These are phyloP conservation scores for Acanthopleura granulata DNA, from an alignment of 2,888 invertebrate genomes.

Conservation along the genomic window DNA sequence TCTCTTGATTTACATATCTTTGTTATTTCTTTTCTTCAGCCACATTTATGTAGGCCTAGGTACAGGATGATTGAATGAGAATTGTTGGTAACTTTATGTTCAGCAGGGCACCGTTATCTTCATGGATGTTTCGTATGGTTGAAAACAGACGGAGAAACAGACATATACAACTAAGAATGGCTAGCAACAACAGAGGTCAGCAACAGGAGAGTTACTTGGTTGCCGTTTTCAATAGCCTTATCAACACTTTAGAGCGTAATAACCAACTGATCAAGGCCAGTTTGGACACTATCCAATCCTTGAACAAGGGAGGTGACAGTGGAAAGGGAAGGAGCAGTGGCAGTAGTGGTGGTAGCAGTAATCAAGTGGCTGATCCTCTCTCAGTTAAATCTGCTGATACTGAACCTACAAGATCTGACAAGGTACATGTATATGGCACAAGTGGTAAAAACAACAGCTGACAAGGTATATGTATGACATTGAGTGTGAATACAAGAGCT, in stretches of 20 bases:
- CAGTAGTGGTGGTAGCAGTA: neutral
- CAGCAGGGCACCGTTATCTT: no score
- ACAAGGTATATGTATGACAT: no score
- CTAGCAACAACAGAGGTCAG: neutral
- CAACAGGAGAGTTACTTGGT: constrained; percentile 1
- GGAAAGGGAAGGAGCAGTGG: neutral
- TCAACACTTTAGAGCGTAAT: neutral
- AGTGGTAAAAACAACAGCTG: no score
- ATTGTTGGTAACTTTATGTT: no score
- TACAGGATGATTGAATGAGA: no score
- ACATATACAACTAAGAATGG: neutral
- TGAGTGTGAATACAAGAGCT: no score
- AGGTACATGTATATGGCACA: neutral
- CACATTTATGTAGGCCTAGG: no score
- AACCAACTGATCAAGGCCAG: neutral
- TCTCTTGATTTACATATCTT: no score
- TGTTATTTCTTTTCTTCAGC: no score
- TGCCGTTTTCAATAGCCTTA: constrained; percentile 10
- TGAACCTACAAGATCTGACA: neutral
- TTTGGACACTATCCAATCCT: neutral
- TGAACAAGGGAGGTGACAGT: neutral
- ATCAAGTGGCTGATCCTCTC: no score
- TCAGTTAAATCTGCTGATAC: neutral
- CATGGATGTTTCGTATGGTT: no score
- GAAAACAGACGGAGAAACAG: neutral